Base-by-base conservation (phyloP, 2,113 vertebrate genomes). In the Scolopax mira region DNA sequence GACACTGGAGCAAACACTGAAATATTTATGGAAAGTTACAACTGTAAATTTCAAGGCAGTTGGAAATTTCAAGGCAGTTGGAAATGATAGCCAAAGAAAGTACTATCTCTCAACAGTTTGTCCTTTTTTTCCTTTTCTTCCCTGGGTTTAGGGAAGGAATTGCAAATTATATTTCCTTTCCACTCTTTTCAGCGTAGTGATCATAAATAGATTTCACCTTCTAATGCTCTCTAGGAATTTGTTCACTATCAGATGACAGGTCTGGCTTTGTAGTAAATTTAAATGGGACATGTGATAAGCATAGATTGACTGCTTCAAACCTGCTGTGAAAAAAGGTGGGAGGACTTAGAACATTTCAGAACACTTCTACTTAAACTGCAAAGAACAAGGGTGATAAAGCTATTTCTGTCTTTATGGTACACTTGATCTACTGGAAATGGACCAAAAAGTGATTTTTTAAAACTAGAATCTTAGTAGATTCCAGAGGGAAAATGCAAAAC, bases 161-260 rank as follows among this genome's bases (percentile, higher is more conserved):
- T 61, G 25, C 54, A 81, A 66, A 52, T 33, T 13, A 16, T 71
- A 28, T 10, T 89, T 94, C 41, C 60, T 69, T 93, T 89, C 51
- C 42, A 18, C 25, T 79, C 51, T n/a, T 23, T 57, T 78, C 19
- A 89, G 17, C 0, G 2, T n/a, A 60, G 33, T 44, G n/a, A 54
- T 85, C 31, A 27, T 86, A 57, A 84, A 57, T 87, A 42, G 39
- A 52, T 87, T 95, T 90, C 48, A 90, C 89, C 77, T 90, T 89
- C 57, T 86, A 25, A 37, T 62, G 52, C 80, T 90, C 35, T 96
- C 86, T 89, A 95, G 93, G 94, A 92, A 87, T 81, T 81, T 71
- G 35, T 27, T 78, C 7, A 1, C 58, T 92, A 52, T 91, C 61
- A 69, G 77, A 37, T 89, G 77, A 60, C 95, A 93, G 23, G 62